A percentile compares a stretch with the other conserved stretches of the same genome.
Evolutionary conservation across 1,140 invertebrate genomes (phyloP).

Genomic region (Zophobas atratus): DNA sequence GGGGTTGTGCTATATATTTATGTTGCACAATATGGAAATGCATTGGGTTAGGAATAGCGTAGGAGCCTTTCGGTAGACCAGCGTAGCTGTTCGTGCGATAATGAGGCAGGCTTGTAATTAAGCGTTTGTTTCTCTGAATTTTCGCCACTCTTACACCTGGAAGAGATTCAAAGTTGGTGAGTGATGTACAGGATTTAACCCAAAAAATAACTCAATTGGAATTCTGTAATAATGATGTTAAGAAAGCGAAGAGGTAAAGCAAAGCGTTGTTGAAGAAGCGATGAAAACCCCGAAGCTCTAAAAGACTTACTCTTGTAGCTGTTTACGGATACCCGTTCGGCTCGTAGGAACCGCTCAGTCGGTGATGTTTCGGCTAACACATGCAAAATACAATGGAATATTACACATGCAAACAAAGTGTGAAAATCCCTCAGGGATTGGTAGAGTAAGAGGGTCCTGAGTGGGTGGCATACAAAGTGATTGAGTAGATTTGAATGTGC

Average conservation of each 20-base stretch:
- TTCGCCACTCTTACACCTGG: slow-evolving; percentile 46
- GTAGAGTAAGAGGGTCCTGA: too few species aligned
- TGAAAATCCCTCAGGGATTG: background rate
- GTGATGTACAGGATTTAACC: background rate
- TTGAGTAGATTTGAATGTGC: too few species aligned
- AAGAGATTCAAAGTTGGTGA: slow-evolving; percentile 40
- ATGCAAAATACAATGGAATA: slow-evolving; percentile 61
- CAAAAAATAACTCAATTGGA: slow-evolving; percentile 37
- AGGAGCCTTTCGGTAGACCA: slow-evolving; percentile 65
- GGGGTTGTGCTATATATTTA: slow-evolving; percentile 48
- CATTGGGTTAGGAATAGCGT: slow-evolving; percentile 64
- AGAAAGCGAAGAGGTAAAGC: background rate
- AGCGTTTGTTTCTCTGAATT: slow-evolving; percentile 16
- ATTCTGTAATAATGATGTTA: slow-evolving; percentile 35
- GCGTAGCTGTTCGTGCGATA: slow-evolving; percentile 64
- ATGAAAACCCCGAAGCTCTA: slow-evolving; percentile 36
- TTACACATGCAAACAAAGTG: slow-evolving; percentile 53
- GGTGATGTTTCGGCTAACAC: slow-evolving; percentile 61
- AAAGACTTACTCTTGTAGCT: slow-evolving; percentile 62
- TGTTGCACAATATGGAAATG: slow-evolving; percentile 65
- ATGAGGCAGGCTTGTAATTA: slow-evolving; percentile 23
- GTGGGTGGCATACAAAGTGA: too few species aligned
- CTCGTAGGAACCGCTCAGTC: slow-evolving; percentile 60
- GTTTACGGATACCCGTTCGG: slow-evolving; percentile 61
- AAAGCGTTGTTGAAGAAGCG: slow-evolving; percentile 43